phyloP scores from a whole-genome alignment of 1,140 invertebrate species.

The Harpegnathos saltator region DNA sequence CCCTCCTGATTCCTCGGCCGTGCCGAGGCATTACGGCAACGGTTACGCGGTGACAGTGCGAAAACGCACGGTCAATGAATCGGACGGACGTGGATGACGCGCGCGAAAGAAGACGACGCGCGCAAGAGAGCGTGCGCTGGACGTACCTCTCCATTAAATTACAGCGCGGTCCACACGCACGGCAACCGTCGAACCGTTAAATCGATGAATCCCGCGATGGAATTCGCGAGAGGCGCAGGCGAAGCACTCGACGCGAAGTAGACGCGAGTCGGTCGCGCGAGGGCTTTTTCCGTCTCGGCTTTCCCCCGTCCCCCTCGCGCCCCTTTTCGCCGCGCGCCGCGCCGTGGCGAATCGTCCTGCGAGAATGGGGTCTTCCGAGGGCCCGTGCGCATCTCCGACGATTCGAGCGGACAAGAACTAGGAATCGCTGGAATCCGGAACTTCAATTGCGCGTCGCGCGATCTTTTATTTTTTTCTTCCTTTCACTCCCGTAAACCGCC shows the following conservation, averaged over 20 bases:
- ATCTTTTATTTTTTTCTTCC: background rate
- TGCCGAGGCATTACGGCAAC: slow-evolving; percentile 73
- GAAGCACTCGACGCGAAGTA: slow-evolving; percentile 53
- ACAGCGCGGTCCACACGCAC: slow-evolving; percentile 74
- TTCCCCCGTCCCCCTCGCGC: slow-evolving; percentile 31
- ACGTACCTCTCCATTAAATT: slow-evolving; percentile 81
- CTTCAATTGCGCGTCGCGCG: slow-evolving; percentile 14
- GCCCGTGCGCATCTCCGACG: background rate
- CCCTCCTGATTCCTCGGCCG: slow-evolving; percentile 38
- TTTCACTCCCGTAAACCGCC: background rate
- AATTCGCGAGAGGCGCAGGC: slow-evolving; percentile 59
- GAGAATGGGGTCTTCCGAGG: slow-evolving; percentile 35
- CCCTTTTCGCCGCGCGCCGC: too few relatives aligned
- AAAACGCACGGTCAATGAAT: slow-evolving; percentile 81
- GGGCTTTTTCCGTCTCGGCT: slow-evolving; percentile 36
- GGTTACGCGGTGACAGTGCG: slow-evolving; percentile 81
- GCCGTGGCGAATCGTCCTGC: slow-evolving; percentile 43
- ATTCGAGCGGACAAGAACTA: slow-evolving; percentile 2
- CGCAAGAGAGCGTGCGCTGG: slow-evolving; percentile 53
- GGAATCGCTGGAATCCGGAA: slow-evolving; percentile 53
- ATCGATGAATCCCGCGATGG: slow-evolving; percentile 77
- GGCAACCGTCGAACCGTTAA: slow-evolving; percentile 79
- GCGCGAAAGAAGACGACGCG: slow-evolving; percentile 73
- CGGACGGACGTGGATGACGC: slow-evolving; percentile 79
- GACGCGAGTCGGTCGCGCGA: slow-evolving; percentile 34